Percentiles rank a stretch among this genome's conserved stretches.
Evolutionary conservation across 2,888 invertebrate species (phyloP).

Genomic region (Gymnosoma rotundatum): DNA sequence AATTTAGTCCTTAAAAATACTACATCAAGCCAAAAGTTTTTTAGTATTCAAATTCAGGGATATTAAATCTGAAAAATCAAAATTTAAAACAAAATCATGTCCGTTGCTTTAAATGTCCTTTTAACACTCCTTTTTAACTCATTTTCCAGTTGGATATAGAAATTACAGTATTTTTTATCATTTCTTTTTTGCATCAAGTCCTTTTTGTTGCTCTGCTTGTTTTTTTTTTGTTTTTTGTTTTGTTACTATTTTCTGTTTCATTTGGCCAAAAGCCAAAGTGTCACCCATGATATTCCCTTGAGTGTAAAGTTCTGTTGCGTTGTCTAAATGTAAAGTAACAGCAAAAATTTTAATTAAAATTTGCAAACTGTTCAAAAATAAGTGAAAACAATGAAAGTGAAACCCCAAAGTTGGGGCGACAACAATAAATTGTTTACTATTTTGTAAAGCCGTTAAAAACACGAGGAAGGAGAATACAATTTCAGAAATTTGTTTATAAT

Average conservation of each 20-base stretch:
- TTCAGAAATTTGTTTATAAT: slow-evolving; percentile 19
- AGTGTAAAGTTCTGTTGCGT: slow-evolving; percentile 10
- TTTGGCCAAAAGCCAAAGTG: slow-evolving; percentile 53
- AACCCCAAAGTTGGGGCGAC: slow-evolving; percentile 20
- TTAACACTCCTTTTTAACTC: no score
- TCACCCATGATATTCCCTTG: slow-evolving; percentile 23
- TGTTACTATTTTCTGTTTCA: slow-evolving; percentile 31
- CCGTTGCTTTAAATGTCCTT: no score
- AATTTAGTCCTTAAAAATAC: no score
- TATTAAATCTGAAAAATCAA: no score
- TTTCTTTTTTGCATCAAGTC: background rate
- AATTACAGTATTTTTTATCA: background rate
- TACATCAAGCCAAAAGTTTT: no score
- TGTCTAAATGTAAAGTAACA: slow-evolving; percentile 6
- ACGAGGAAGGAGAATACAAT: background rate
- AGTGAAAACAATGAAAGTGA: slow-evolving; percentile 48
- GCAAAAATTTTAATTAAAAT: slow-evolving; percentile 39
- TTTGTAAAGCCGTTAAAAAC: background rate
- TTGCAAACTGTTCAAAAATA: slow-evolving; percentile 7
- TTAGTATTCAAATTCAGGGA: no score
- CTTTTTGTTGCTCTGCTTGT: background rate
- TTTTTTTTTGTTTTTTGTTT: no score
- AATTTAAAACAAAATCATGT: no score
- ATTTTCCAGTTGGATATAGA: background rate
- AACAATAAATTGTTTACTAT: slow-evolving; percentile 1